These are phyloP conservation scores for Blastobasis lacticolella DNA, from an alignment of 2,888 invertebrate species.

Conservation along the genomic window DNA sequence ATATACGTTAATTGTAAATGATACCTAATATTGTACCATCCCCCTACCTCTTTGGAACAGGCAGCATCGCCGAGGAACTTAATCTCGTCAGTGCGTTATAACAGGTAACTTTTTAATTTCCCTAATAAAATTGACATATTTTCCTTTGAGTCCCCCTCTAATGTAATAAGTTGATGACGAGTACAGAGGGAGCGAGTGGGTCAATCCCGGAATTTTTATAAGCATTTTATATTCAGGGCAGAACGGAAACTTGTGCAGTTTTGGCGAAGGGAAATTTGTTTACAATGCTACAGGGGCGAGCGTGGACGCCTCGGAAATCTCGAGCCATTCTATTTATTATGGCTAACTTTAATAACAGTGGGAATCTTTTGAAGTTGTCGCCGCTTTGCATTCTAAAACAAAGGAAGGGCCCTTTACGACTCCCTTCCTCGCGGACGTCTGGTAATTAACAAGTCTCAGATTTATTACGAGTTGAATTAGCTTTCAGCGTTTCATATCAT, in stretches of 20 bases:
- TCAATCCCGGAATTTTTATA: constrained; percentile 49
- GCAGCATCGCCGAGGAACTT: constrained; percentile 29
- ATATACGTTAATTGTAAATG: too few relatives aligned
- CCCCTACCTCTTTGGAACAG: too few relatives aligned
- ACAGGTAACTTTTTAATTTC: constrained; percentile 66
- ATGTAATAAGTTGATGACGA: constrained; percentile 49
- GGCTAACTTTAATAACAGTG: constrained; percentile 39
- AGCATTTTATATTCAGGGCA: constrained; percentile 37
- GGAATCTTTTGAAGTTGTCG: constrained; percentile 45
- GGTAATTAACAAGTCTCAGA: constrained; percentile 63
- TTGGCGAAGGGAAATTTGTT: constrained; percentile 29
- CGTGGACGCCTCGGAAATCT: constrained; percentile 14
- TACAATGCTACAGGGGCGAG: constrained; percentile 25
- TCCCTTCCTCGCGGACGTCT: constrained; percentile 32
- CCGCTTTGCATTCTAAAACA: constrained; percentile 40
- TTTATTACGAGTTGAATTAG: constrained; percentile 62
- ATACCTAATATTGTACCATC: too few relatives aligned
- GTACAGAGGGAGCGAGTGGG: constrained; percentile 18
- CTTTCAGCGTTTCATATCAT: constrained; percentile 65
- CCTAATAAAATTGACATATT: constrained; percentile 61
- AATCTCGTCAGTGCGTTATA: constrained; percentile 57
- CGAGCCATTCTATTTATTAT: constrained; percentile 35
- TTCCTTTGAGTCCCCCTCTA: constrained; percentile 48
- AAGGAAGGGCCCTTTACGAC: constrained; percentile 48
- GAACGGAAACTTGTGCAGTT: constrained; percentile 30